Conservation (phyloP, 2,113 vertebrate genomes). For the Carassius carassius region DNA sequence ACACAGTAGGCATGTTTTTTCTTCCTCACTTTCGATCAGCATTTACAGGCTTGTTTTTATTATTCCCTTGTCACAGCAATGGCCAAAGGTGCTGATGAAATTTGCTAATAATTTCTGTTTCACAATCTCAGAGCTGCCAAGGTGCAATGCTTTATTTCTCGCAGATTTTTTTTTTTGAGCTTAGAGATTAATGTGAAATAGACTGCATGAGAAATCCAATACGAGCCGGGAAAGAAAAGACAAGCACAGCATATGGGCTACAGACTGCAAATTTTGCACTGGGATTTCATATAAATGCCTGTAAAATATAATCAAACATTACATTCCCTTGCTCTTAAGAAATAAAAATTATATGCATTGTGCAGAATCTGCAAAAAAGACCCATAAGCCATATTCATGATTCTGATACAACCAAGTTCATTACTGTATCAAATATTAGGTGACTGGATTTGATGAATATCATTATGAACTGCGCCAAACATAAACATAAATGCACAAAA, state of each 20-base stretch:
- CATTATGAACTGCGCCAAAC: not conserved
- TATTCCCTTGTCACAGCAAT: conserved; percentile 18
- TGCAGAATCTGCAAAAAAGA: not conserved
- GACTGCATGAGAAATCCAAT: conserved; percentile 42
- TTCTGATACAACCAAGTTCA: not conserved
- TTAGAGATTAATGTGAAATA: conserved; percentile 44
- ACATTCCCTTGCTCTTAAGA: not conserved
- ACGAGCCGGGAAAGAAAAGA: not conserved
- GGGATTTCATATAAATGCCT: not conserved
- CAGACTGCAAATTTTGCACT: not conserved
- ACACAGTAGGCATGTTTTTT: not conserved
- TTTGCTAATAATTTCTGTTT: conserved; percentile 38
- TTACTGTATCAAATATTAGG: not conserved
- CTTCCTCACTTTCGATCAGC: conserved; percentile 34
- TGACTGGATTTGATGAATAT: not conserved
- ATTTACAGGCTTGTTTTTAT: conserved; percentile 20
- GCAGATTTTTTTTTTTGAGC: conserved; percentile 36
- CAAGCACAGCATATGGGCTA: conserved; percentile 16
- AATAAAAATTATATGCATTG: not conserved
- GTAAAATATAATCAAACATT: conserved; percentile 12
- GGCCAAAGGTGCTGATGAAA: conserved; percentile 34
- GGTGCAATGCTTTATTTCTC: conserved; percentile 15
- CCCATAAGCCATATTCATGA: not conserved
- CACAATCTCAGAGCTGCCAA: conserved; percentile 40
- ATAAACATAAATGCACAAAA: not conserved